Evolutionary conservation across 2,797 vertebrate genomes (phyloP).

Genomic region (Cuculus canorus): DNA sequence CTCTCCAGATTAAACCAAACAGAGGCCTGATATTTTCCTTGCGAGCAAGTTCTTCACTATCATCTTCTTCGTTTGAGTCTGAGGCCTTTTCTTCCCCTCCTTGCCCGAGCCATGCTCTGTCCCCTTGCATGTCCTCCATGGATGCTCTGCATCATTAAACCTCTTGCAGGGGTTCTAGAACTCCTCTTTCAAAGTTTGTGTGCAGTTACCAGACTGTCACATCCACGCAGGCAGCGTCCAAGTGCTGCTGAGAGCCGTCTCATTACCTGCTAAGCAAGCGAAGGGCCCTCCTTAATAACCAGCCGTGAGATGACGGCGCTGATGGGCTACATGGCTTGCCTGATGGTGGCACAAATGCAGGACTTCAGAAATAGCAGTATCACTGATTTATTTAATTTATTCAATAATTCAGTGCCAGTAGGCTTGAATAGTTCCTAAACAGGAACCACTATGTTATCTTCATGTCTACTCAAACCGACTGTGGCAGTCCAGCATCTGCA

Average conservation of each 20-base stretch:
- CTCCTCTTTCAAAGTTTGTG: background rate
- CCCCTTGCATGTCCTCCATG: fast-evolving
- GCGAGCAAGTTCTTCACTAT: fast-evolving
- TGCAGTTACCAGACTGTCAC: background rate
- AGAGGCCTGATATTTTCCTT: background rate
- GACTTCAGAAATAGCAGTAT: background rate
- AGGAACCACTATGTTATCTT: background rate
- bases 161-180: background rate
- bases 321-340: background rate
- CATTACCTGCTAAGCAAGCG: background rate
- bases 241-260: background rate
- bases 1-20: background rate
- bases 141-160: background rate
- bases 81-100: background rate
- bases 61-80: background rate
- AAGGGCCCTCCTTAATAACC: background rate
- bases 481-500: background rate
- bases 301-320: background rate
- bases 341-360: background rate
- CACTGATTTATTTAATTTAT: background rate
- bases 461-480: background rate
- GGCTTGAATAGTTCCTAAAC: background rate
- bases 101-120: background rate
- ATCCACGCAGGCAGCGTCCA: background rate
- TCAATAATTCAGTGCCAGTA: background rate